These are phyloP conservation scores for Campylorhamphus procurvoides DNA, from an alignment of 2,113 vertebrate genomes.

Conservation along the genomic window DNA sequence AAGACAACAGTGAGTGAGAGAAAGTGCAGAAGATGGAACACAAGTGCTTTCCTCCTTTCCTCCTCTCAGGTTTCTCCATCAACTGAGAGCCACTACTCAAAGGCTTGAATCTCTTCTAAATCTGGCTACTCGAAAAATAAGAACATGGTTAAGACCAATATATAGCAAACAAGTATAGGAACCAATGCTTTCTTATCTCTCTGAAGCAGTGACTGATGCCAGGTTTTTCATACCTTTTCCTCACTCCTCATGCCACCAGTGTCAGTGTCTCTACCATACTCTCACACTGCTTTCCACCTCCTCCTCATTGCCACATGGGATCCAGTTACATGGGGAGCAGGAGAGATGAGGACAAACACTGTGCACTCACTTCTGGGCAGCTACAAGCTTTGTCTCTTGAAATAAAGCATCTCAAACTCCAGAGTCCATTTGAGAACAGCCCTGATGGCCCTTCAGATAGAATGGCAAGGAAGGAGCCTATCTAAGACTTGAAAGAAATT, in stretches of 20 bases:
- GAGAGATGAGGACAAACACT: not conserved
- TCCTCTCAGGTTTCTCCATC: not conserved
- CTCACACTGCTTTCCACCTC: not conserved
- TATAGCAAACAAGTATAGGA: not conserved
- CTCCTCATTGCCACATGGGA: not conserved
- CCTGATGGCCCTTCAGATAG: not conserved
- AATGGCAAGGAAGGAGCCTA: not conserved
- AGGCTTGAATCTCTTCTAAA: not conserved
- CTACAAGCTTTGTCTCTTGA: not conserved
- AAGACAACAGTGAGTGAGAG: not conserved
- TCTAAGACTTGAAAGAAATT: not conserved
- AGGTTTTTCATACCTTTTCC: not conserved
- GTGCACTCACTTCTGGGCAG: not conserved
- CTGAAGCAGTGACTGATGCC: not conserved
- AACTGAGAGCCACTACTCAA: not conserved
- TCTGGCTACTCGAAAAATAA: not conserved
- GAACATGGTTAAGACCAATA: not conserved
- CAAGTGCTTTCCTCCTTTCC: rapidly evolving
- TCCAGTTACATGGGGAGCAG: not conserved
- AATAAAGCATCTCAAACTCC: not conserved
- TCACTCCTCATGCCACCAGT: not conserved
- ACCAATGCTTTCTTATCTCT: not conserved
- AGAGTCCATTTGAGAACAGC: not conserved
- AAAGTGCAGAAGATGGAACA: rapidly evolving
- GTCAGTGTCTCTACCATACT: not conserved